Conservation (phyloP, 35 echinoderm and acorn worm genomes). For the Lytechinus variegatus region DNA sequence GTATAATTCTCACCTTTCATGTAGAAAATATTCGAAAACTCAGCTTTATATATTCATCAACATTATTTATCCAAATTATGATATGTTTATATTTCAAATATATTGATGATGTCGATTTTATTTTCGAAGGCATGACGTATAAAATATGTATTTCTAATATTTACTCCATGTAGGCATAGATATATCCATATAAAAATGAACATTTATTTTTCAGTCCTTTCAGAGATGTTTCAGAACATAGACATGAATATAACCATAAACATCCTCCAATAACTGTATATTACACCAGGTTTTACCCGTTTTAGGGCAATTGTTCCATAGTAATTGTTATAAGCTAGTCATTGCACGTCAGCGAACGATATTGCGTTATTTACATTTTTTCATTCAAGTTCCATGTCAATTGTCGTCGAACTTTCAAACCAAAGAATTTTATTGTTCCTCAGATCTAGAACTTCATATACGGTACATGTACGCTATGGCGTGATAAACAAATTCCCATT, state of each 20-base stretch:
- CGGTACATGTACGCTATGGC: too few relatives aligned
- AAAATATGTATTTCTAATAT: too few relatives aligned
- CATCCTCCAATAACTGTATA: neutral
- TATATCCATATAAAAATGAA: neutral
- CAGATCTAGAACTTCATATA: too few relatives aligned
- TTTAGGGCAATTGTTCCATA: neutral
- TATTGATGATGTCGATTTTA: neutral
- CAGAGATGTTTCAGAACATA: neutral
- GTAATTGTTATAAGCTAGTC: neutral
- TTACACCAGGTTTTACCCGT: neutral
- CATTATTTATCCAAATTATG: neutral
- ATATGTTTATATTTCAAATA: neutral
- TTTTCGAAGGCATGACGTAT: too few relatives aligned
- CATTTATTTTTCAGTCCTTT: neutral
- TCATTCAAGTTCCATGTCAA: neutral
- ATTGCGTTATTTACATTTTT: neutral
- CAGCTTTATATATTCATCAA: neutral
- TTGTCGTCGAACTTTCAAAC: neutral
- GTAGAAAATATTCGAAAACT: neutral
- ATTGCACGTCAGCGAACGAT: neutral
- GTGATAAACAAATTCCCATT: too few relatives aligned
- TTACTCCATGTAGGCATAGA: too few relatives aligned
- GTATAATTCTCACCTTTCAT: neutral
- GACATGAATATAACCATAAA: neutral
- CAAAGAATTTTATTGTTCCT: neutral